Evolutionary conservation across 2,888 invertebrate species (phyloP).

Genomic region (Leucoptera coffeella): DNA sequence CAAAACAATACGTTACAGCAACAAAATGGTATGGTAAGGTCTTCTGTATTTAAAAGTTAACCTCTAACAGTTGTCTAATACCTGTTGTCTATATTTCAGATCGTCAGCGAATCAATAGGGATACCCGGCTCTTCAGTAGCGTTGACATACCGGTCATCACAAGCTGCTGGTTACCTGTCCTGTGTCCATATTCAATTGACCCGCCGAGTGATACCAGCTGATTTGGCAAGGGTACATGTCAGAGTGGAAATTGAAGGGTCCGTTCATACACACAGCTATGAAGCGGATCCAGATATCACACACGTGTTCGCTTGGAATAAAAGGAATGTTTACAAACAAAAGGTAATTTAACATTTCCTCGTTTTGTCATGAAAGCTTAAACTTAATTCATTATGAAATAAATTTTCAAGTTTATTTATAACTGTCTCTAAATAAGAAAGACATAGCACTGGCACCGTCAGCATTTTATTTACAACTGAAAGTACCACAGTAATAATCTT

Average conservation of each 20-base stretch:
- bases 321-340: slow-evolving; percentile 94
- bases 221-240: slow-evolving; percentile 84
- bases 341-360: slow-evolving; percentile 51
- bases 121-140: slow-evolving; percentile 92
- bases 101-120: slow-evolving; percentile 91
- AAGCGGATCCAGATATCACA: slow-evolving; percentile 91
- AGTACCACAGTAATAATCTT: too few relatives aligned
- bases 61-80: too few relatives aligned
- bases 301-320: slow-evolving; percentile 98
- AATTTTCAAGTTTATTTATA: too few relatives aligned
- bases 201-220: slow-evolving; percentile 69
- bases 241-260: slow-evolving; percentile 91
- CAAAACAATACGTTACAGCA: too few relatives aligned
- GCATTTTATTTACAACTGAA: too few relatives aligned
- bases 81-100: slow-evolving; percentile 53
- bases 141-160: slow-evolving; percentile 92
- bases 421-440: too few relatives aligned
- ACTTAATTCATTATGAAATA: too few relatives aligned
- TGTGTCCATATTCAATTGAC: slow-evolving; percentile 88
- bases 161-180: slow-evolving; percentile 90
- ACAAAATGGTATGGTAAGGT: too few relatives aligned
- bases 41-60: too few relatives aligned
- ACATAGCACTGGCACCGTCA: too few relatives aligned
- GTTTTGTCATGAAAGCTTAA: too few relatives aligned
- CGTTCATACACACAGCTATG: slow-evolving; percentile 85